These are phyloP conservation scores for Pseudonaja textilis DNA, from an alignment of 2,113 vertebrate species.

Conservation along the genomic window DNA sequence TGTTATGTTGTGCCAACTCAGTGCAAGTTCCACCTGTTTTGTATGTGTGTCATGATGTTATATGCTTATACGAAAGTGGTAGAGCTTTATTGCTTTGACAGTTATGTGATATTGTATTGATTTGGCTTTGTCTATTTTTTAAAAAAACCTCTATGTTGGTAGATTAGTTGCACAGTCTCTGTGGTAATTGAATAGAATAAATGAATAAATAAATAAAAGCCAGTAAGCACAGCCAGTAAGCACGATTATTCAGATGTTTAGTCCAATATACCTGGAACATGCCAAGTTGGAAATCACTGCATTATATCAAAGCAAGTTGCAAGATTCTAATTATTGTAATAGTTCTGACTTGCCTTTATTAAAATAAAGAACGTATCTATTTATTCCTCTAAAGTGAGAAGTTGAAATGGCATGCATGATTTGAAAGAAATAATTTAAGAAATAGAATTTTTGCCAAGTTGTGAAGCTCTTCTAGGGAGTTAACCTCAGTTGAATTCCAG, in stretches of 20 bases:
- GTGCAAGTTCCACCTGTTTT: neutral
- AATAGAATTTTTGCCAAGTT: constrained; percentile 1
- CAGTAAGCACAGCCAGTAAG: neutral
- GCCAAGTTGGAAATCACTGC: neutral
- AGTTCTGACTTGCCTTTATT: neutral
- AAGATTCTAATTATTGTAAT: neutral
- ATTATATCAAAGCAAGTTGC: neutral
- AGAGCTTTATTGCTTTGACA: neutral
- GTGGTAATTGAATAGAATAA: neutral
- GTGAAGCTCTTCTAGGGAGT: constrained; percentile 14
- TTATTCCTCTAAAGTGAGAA: neutral
- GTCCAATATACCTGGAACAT: neutral
- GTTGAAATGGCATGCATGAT: neutral
- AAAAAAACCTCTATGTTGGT: neutral
- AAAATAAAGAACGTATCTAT: neutral
- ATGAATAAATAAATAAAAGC: neutral
- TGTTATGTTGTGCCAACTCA: neutral
- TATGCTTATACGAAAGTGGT: neutral
- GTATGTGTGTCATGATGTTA: neutral
- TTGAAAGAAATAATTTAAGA: neutral
- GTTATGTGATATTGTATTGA: neutral
- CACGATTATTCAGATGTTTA: neutral
- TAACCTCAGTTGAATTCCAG: constrained; percentile 15
- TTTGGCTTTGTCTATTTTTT: neutral
- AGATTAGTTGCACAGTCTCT: neutral